phyloP scores from a whole-genome alignment of 2,797 vertebrate species.

The Otolemur crassicaudatus region DNA sequence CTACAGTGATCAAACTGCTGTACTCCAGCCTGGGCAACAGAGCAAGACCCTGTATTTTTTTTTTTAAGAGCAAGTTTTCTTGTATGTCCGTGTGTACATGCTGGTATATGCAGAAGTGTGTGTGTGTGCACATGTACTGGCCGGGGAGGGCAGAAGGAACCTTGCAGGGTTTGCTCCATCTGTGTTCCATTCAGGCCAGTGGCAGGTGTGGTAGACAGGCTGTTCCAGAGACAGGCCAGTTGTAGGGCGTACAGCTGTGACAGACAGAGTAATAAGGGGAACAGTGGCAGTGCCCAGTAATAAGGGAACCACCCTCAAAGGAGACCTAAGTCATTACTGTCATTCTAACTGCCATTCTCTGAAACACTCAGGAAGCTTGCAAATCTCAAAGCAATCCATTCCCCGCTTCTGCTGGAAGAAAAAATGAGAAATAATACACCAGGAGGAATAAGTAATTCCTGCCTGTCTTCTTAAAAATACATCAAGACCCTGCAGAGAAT shows the following conservation, averaged over 20 bases:
- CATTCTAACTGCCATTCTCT: constrained; percentile 67
- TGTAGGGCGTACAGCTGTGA: not conserved
- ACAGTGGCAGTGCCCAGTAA: not conserved
- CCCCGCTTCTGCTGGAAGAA: constrained; percentile 71
- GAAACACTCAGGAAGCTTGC: constrained; percentile 54
- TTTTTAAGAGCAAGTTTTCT: not conserved
- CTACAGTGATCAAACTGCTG: too few species aligned
- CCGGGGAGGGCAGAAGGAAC: not conserved
- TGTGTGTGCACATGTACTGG: not conserved
- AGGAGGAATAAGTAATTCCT: constrained; percentile 77
- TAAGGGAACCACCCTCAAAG: constrained; percentile 62
- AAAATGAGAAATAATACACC: constrained; percentile 73
- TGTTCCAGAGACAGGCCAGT: not conserved
- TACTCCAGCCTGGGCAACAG: too few species aligned
- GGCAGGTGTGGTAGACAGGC: not conserved
- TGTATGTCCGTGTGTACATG: not conserved
- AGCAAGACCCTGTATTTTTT: too few species aligned
- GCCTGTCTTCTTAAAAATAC: constrained; percentile 79
- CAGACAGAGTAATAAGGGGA: constrained; percentile 18
- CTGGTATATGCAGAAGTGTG: not conserved
- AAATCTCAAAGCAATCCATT: constrained; percentile 79
- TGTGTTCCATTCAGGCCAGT: not conserved
- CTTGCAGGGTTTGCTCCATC: not conserved
- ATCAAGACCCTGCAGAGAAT: constrained; percentile 72
- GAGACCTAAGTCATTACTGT: constrained; percentile 75